phyloP scores from a whole-genome alignment of 2,113 vertebrate species.

The Lutjanus erythropterus region DNA sequence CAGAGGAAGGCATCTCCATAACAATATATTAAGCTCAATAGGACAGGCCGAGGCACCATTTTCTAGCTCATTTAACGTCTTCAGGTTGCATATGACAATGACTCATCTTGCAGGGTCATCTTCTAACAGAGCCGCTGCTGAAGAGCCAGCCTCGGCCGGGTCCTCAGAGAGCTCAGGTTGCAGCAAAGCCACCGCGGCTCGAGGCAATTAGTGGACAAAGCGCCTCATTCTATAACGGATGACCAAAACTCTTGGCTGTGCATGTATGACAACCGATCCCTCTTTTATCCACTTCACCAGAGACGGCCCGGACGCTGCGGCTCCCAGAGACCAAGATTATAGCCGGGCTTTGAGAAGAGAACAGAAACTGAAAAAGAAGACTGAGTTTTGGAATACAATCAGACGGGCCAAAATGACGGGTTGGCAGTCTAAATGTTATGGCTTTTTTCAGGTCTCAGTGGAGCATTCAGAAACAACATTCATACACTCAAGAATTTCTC shows the following conservation, averaged over 20 bases:
- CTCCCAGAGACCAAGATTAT: constrained; percentile 21
- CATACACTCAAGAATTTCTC: background rate
- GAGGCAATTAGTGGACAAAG: constrained; percentile 77
- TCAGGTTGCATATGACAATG: constrained; percentile 34
- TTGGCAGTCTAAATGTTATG: background rate
- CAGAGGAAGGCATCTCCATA: too few relatives aligned
- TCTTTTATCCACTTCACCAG: constrained; percentile 59
- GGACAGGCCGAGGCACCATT: background rate
- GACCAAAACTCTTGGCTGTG: constrained; percentile 70
- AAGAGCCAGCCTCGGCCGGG: background rate
- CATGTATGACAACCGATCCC: constrained; percentile 70
- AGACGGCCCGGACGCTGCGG: background rate
- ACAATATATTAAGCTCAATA: background rate
- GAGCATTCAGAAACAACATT: background rate
- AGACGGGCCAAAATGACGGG: background rate
- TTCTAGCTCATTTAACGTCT: constrained; percentile 7
- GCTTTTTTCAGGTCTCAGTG: background rate
- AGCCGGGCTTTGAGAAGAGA: background rate
- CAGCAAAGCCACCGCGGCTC: constrained; percentile 54
- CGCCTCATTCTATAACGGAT: constrained; percentile 74
- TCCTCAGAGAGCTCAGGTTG: constrained; percentile 63
- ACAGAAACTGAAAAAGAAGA: background rate
- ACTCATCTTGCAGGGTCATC: constrained; percentile 10
- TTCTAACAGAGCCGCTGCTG: background rate
- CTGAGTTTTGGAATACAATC: constrained; percentile 4